Evolutionary conservation across 1,140 invertebrate species (phyloP), one percentile per base, ranked within the genome.

Genomic region (Armadillidium nasatum): DNA sequence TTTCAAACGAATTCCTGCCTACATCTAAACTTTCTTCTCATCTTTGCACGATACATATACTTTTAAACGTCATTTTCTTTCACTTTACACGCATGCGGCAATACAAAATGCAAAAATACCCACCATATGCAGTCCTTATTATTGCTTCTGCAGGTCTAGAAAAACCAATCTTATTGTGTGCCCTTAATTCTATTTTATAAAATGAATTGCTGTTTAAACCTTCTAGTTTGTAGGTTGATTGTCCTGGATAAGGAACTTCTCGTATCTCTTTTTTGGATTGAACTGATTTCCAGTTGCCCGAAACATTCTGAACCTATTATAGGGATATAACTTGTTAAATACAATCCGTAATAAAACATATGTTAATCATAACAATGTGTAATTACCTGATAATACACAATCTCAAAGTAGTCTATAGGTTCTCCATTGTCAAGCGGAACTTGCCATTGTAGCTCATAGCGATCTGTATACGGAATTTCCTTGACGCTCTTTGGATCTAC

Each of bases 351-450:
- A n/a, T 3, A 66, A 66, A 66, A 66, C 7, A 19, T n/a, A 66
- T n/a, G 4, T 19, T 19, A 66, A 7, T 19, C 21, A 22, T 4
- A 66, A 22, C 1, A 66, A 22, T 66, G n/a, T 66, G 1, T 66
- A 3, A 66, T 66, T 66, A 19, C 92, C 81, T 88, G 88, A 83
- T 93, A 94, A 83, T 90, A 93, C 82, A 87, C 90, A 71, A 97
- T 88, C 83, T 90, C 87, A 85, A 95, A 97, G 82, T 86, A 86
- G 81, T 94, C 90, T 82, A 97, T 95, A 3, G 89, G 90, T 85
- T 94, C 92, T 4, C 94, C 94, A 85, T 96, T 96, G 83, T 96
- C 91, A 13, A 89, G 88, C 0, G 94, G 93, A 46, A 91, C 89
- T 74, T 88, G 89, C 94, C 94, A 96, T 82, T 89, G 87, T 1